phyloP scores from a whole-genome alignment of 2,113 vertebrate species.

The Anthoscopus minutus region DNA sequence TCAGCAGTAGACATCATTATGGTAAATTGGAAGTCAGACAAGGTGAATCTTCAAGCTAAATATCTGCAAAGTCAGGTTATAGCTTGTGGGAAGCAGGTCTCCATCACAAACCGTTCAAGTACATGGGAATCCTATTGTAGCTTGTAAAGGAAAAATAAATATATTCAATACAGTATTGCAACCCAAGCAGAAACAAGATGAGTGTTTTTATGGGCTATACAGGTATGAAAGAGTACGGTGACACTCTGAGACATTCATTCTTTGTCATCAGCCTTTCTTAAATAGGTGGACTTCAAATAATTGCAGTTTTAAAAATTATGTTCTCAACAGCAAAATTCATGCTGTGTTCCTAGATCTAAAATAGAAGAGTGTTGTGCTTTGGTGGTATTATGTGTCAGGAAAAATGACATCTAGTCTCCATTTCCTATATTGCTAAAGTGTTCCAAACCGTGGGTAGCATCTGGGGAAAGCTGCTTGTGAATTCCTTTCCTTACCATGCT shows the following conservation, averaged over 20 bases:
- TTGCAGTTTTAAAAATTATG: background rate
- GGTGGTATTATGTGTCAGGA: background rate
- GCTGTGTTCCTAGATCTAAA: background rate
- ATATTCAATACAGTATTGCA: background rate
- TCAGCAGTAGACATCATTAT: background rate
- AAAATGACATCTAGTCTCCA: background rate
- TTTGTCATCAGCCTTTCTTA: background rate
- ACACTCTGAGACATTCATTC: fast-evolving
- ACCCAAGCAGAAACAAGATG: background rate
- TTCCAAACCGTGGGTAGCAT: background rate
- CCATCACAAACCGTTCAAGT: background rate
- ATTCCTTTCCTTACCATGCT: background rate
- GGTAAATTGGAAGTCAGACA: background rate
- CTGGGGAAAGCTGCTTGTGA: background rate
- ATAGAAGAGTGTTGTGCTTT: background rate
- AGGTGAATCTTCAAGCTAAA: background rate
- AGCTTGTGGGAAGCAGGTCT: background rate
- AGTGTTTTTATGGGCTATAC: background rate
- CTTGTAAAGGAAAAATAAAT: background rate
- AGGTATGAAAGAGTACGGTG: background rate
- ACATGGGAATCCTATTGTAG: background rate
- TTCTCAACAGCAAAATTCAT: background rate
- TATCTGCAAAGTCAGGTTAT: background rate
- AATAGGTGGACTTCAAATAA: background rate
- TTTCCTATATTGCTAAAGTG: background rate